Conservation (phyloP, 2,888 invertebrate species). For the Mesorhabditis belari region DNA sequence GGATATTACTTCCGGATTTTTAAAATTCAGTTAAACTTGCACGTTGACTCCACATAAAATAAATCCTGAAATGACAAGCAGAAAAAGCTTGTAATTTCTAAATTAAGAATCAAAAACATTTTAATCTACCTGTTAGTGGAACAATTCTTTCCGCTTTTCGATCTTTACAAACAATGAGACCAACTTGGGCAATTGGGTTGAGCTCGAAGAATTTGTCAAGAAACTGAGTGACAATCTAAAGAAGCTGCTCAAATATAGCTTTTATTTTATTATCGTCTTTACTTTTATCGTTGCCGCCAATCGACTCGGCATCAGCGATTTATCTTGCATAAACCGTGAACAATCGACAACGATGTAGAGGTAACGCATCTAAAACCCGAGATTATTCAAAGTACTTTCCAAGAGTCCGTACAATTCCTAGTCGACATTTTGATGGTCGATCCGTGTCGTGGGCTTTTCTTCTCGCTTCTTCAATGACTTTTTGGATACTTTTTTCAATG, state of each 20-base stretch:
- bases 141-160: conserved; percentile 87
- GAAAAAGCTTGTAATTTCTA: too few relatives aligned
- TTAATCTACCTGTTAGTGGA: conserved; percentile 81
- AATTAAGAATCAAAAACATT: too few relatives aligned
- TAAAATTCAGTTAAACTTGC: too few relatives aligned
- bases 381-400: neutral
- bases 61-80: too few relatives aligned
- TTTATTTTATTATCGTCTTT: neutral
- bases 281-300: conserved; percentile 26
- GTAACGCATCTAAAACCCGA: conserved; percentile 79
- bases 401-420: conserved; percentile 69
- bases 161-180: conserved; percentile 80
- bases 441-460: conserved; percentile 59
- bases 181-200: conserved; percentile 95
- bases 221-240: conserved; percentile 60
- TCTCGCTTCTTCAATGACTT: conserved; percentile 81
- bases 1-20: too few relatives aligned
- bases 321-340: conserved; percentile 86
- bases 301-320: conserved; percentile 82
- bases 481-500: conserved; percentile 80
- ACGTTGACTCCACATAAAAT: too few relatives aligned
- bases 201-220: conserved; percentile 95
- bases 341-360: conserved; percentile 82
- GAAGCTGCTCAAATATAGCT: too few relatives aligned
- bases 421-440: conserved; percentile 66